These are phyloP conservation scores for Pleuronectes platessa DNA, from an alignment of 2,113 vertebrate genomes.

Conservation along the genomic window DNA sequence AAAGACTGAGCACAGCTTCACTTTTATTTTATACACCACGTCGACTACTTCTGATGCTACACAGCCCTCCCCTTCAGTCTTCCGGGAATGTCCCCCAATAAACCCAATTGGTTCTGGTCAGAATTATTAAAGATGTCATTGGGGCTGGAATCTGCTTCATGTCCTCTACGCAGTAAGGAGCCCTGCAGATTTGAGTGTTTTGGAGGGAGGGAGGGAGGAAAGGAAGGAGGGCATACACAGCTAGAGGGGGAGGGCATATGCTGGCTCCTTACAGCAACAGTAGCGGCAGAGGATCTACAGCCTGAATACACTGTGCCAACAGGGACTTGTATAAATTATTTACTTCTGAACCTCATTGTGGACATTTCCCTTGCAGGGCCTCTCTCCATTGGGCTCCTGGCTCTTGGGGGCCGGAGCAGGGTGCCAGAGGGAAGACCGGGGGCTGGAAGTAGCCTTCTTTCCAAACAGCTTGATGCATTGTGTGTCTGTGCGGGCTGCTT, in stretches of 20 bases:
- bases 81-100: conserved; percentile 67
- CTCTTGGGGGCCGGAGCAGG: conserved; percentile 22
- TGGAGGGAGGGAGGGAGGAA: conserved; percentile 2
- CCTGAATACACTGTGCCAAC: conserved; percentile 50
- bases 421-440: conserved; percentile 27
- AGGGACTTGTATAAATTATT: conserved; percentile 65
- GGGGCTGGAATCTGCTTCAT: conserved; percentile 38
- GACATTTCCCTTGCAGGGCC: conserved; percentile 39
- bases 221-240: conserved; percentile 40
- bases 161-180: conserved; percentile 24
- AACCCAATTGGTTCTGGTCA: conserved; percentile 61
- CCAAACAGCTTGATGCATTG: conserved; percentile 10
- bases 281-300: conserved; percentile 49
- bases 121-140: conserved; percentile 62
- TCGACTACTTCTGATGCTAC: too few species aligned
- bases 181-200: conserved; percentile 6
- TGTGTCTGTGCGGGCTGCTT: neutral
- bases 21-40: too few species aligned
- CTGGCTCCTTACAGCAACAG: conserved; percentile 33
- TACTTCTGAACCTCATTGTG: conserved; percentile 50
- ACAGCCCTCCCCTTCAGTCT: neutral
- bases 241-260: conserved; percentile 60
- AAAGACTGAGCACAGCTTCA: too few species aligned
- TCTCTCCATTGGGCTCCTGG: conserved; percentile 32
- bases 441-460: conserved; percentile 26